Conservation (phyloP, 2,797 vertebrate species). For the Sebastes variabilis region DNA sequence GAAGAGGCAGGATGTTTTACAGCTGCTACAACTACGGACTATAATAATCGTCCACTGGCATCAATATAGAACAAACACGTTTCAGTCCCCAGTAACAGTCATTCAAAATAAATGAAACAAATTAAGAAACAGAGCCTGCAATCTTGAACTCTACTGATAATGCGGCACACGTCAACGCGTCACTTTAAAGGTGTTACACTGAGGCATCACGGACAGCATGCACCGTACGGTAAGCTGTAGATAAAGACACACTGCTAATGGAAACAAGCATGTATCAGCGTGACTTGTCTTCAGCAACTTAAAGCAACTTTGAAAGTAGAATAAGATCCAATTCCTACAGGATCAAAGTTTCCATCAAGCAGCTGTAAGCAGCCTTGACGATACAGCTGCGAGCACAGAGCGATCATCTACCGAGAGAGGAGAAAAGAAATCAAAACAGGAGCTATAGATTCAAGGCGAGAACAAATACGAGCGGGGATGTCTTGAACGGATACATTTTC, state of each 20-base stretch:
- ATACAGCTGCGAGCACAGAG: background rate
- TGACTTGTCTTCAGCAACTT: background rate
- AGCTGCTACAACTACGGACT: background rate
- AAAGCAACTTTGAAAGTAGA: background rate
- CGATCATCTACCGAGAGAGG: background rate
- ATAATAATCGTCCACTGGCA: background rate
- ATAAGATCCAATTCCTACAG: background rate
- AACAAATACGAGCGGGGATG: background rate
- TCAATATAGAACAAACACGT: background rate
- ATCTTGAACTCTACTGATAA: background rate
- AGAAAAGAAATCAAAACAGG: constrained; percentile 10
- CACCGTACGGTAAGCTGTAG: too few species aligned
- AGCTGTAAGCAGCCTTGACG: background rate
- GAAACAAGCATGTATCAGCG: background rate
- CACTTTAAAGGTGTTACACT: background rate
- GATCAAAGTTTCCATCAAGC: constrained; percentile 4
- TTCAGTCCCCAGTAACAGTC: background rate
- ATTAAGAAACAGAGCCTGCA: background rate
- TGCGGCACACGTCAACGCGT: background rate
- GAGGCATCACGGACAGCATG: background rate
- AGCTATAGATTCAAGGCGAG: background rate
- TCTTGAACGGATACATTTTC: constrained; percentile 20
- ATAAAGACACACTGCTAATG: background rate
- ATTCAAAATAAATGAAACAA: background rate
- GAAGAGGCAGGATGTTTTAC: background rate